Evolutionary conservation across 2,113 vertebrate genomes (phyloP).

Genomic region (Eubucco bourcierii): DNA sequence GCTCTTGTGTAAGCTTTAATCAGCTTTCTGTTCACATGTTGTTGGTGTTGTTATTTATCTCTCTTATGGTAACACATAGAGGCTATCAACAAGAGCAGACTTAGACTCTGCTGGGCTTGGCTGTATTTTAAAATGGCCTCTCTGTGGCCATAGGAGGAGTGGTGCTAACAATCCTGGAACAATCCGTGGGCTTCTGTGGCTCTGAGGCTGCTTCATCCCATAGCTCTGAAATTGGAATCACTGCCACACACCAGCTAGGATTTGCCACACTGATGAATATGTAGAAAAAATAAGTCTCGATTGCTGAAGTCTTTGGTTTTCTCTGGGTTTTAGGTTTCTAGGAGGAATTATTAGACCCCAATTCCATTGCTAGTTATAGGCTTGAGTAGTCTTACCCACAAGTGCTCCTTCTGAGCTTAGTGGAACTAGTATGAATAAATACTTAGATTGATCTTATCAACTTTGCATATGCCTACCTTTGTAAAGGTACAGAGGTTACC

Average conservation of each 20-base stretch:
- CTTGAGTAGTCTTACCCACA: not conserved
- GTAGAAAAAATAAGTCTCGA: not conserved
- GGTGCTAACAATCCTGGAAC: not conserved
- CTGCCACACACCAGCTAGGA: not conserved
- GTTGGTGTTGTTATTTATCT: conserved; percentile 62
- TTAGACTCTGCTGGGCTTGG: not conserved
- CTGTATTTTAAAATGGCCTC: not conserved
- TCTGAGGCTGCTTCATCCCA: not conserved
- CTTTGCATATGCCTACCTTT: not conserved
- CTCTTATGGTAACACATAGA: not conserved
- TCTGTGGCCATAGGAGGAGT: not conserved
- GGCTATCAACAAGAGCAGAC: not conserved
- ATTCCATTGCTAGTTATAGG: not conserved
- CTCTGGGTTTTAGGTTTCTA: not conserved
- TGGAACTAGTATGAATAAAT: not conserved
- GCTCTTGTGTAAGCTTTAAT: conserved; percentile 42
- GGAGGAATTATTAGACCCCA: not conserved
- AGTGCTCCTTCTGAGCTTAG: not conserved
- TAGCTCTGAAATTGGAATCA: not conserved
- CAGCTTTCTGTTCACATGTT: conserved; percentile 38
- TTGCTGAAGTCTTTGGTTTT: not conserved
- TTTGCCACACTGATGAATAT: not conserved
- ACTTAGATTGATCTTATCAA: not conserved
- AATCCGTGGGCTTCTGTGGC: accelerated
- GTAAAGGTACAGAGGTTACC: not conserved